Evolutionary conservation across 1,140 invertebrate genomes (phyloP).

Genomic region (Bombus soroeensis): DNA sequence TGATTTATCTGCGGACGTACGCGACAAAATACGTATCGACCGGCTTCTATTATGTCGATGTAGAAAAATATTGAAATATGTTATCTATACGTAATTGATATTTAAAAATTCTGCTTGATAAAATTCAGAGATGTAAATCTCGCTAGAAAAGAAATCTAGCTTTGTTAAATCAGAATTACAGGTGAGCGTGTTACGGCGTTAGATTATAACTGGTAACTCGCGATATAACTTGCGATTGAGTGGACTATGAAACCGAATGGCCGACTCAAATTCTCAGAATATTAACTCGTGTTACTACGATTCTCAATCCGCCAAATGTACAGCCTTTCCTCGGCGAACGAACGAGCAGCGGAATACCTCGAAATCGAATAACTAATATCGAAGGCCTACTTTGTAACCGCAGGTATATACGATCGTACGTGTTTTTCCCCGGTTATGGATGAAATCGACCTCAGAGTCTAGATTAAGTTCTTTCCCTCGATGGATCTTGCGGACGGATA

Average conservation of each 20-base stretch:
- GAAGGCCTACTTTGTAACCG: constrained; percentile 15
- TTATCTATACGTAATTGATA: no score
- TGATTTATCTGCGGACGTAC: no score
- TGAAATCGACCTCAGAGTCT: constrained; percentile 18
- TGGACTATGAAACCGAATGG: background rate
- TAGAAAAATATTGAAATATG: no score
- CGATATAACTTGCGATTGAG: background rate
- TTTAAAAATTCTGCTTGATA: no score
- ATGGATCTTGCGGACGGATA: background rate
- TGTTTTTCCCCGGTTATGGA: constrained; percentile 26
- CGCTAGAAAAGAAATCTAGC: no score
- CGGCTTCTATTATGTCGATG: no score
- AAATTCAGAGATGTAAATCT: no score
- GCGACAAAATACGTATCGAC: no score
- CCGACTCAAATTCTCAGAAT: background rate
- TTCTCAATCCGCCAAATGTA: background rate
- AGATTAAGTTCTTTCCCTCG: constrained; percentile 24
- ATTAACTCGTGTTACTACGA: no score
- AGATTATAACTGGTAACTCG: no score
- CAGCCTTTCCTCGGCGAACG: background rate
- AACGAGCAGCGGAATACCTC: background rate
- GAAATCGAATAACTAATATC: background rate
- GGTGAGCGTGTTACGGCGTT: no score
- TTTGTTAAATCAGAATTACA: no score
- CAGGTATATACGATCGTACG: constrained; percentile 16